A percentile compares a stretch with the other conserved stretches of the same genome.
These are phyloP conservation scores for Drosophila novamexicana DNA, from an alignment of 1,140 invertebrate genomes.

Conservation along the genomic window DNA sequence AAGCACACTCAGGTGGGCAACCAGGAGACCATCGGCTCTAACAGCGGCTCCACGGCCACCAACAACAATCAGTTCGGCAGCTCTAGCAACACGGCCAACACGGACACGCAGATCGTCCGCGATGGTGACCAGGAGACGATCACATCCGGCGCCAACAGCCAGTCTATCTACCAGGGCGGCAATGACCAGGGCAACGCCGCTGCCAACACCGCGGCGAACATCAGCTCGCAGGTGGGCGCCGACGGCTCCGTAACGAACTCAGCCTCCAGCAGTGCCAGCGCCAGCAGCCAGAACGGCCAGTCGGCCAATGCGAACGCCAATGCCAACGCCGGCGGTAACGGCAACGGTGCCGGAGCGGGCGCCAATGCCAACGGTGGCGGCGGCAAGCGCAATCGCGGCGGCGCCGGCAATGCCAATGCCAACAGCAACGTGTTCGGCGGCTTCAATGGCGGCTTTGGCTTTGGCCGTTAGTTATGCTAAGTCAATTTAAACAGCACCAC, in stretches of 20 bases:
- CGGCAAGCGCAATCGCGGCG: conserved; percentile 13
- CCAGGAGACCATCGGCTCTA: conserved; percentile 55
- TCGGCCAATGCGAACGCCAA: conserved; percentile 64
- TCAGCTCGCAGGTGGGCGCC: conserved; percentile 59
- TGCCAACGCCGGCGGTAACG: conserved; percentile 56
- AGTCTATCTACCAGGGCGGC: conserved; percentile 77
- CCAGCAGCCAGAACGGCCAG: conserved; percentile 51
- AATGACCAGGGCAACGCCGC: conserved; percentile 65
- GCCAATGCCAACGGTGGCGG: conserved; percentile 13
- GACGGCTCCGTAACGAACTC: conserved; percentile 66
- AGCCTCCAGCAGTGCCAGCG: conserved; percentile 64
- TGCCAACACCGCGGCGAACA: conserved; percentile 63
- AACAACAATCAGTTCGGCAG: conserved; percentile 74
- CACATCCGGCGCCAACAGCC: conserved; percentile 69
- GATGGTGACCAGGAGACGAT: conserved; percentile 54
- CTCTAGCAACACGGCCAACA: conserved; percentile 70
- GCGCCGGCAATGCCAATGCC: conserved; percentile 56
- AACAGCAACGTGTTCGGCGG: conserved; percentile 59
- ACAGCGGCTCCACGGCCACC: conserved; percentile 64
- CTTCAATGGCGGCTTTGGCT: conserved; percentile 24
- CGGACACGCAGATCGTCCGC: conserved; percentile 57
- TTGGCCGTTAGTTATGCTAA: conserved; percentile 58
- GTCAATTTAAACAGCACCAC: neutral
- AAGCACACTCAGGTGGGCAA: conserved; percentile 50
- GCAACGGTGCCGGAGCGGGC: conserved; percentile 1